Base-by-base conservation (phyloP, 2,113 vertebrate species). In the Chaenogobius annularis region DNA sequence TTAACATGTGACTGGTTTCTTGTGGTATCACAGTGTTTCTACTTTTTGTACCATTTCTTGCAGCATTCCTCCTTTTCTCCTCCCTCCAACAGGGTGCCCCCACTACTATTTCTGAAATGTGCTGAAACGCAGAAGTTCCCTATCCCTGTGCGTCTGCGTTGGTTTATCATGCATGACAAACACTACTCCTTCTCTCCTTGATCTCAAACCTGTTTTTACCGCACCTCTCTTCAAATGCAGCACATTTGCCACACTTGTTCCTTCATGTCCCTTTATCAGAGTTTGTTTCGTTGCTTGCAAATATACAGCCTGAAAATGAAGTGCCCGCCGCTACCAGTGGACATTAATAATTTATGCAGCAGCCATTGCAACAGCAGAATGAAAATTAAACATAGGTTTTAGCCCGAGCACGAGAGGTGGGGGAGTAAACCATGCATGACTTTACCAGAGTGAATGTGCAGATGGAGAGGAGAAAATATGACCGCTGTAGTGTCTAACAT, bases 361-460 rank as follows among this genome's bases (percentile, higher is more conserved):
- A 75, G 81, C 75, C 83, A 71, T 52, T 68, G 81, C 71, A 58
- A 83, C 78, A 85, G 72, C 76, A 87, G 82, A 86, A 85, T 86
- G 80, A 70, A 92, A 90, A 92, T 91, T 86, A 90, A 91, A 89
- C 87, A 83, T 81, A 77, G 80, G 75, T 83, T 88, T 91, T 83
- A 80, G 82, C 75, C 69, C 19, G 10, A 69, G 69, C 48, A 55
- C 64, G 64, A 76, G 74, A 72, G 76, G 76, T 71, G 43, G 56
- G 19, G 48, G 52, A 82, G 66, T 63, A 66, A 69, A 58, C 52
- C 76, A 63, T 72, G 82, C 85, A 35, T 62, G 44, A 31, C 68
- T 66, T 80, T 35, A 65, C 44, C 64, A 10, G 77, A 58, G 47
- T 78, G 35, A 56, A 46, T 54, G 76, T 55, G 66, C 68, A 26